These are phyloP conservation scores for Larimichthys crocea DNA, from an alignment of 2,113 vertebrate species.

Conservation along the genomic window DNA sequence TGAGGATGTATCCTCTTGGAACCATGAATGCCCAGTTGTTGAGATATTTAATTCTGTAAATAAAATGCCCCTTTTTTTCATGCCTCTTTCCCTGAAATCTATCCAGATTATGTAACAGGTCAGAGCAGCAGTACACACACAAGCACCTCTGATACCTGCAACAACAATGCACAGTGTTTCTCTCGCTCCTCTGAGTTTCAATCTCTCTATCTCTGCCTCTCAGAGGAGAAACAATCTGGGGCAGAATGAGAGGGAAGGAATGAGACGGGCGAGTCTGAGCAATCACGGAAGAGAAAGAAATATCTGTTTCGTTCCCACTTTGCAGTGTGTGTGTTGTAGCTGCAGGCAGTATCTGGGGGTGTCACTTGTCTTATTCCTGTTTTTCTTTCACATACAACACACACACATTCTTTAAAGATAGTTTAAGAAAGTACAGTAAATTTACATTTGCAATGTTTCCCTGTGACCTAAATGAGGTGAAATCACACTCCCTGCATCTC, in stretches of 20 bases:
- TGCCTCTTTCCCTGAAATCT: background rate
- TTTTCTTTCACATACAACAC: conserved; percentile 1
- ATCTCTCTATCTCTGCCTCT: conserved; percentile 10
- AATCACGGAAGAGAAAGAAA: conserved; percentile 28
- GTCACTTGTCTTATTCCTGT: conserved; percentile 8
- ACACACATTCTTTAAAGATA: background rate
- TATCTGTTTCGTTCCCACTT: conserved; percentile 32
- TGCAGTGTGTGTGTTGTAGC: conserved; percentile 4
- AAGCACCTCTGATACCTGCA: background rate
- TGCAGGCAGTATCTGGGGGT: background rate
- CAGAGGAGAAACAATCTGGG: conserved; percentile 27
- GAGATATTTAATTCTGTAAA: background rate
- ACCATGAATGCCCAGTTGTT: background rate
- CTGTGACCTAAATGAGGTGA: conserved; percentile 3
- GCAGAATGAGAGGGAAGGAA: conserved; percentile 14
- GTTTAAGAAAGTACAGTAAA: background rate
- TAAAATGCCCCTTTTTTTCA: background rate
- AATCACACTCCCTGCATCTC: background rate
- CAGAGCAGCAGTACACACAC: conserved; percentile 4
- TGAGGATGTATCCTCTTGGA: background rate
- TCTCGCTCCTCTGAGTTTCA: conserved; percentile 21
- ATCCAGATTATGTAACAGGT: conserved; percentile 28
- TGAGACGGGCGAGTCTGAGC: conserved; percentile 12
- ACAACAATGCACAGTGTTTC: conserved; percentile 27
- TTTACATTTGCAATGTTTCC: too few relatives aligned